A percentile compares a stretch with the other conserved stretches of the same genome.
Conservation (phyloP, 35 echinoderm and acorn worm genomes). For the Eucidaris tribuloides region DNA sequence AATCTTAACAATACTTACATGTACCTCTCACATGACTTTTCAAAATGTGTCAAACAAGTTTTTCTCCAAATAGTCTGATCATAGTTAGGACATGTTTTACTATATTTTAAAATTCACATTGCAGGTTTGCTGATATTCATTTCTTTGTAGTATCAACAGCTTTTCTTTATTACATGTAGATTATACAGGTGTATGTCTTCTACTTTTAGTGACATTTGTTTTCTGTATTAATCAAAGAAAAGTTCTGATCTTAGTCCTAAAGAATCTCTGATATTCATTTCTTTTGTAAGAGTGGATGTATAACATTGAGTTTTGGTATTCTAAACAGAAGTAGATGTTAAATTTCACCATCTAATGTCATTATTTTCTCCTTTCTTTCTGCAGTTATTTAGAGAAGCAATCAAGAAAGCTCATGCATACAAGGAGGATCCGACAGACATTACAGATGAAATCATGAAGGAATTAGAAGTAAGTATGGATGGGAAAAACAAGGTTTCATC, state of each 20-base stretch:
- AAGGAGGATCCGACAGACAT: slow-evolving; percentile 95
- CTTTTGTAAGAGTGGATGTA: neutral
- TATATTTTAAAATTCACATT: neutral
- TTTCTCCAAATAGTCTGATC: too few relatives aligned
- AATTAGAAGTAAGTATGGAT: slow-evolving; percentile 78
- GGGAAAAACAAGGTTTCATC: neutral
- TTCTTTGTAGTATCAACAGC: neutral
- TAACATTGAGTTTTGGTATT: neutral
- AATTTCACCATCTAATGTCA: neutral
- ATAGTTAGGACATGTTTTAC: too few relatives aligned
- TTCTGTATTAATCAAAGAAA: neutral
- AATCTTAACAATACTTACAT: too few relatives aligned
- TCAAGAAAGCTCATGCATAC: slow-evolving; percentile 77
- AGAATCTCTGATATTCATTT: neutral
- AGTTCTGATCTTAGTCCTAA: neutral
- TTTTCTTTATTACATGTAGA: neutral
- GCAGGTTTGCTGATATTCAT: neutral
- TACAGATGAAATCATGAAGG: slow-evolving; percentile 92
- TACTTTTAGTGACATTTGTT: neutral
- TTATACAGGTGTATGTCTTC: neutral
- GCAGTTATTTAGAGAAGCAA: slow-evolving; percentile 91
- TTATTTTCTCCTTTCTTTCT: slow-evolving; percentile 16
- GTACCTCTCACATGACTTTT: too few relatives aligned
- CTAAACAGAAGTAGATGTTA: neutral
- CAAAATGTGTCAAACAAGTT: too few relatives aligned